Conservation (phyloP, 2,888 invertebrate genomes). For the Tachina fera region DNA sequence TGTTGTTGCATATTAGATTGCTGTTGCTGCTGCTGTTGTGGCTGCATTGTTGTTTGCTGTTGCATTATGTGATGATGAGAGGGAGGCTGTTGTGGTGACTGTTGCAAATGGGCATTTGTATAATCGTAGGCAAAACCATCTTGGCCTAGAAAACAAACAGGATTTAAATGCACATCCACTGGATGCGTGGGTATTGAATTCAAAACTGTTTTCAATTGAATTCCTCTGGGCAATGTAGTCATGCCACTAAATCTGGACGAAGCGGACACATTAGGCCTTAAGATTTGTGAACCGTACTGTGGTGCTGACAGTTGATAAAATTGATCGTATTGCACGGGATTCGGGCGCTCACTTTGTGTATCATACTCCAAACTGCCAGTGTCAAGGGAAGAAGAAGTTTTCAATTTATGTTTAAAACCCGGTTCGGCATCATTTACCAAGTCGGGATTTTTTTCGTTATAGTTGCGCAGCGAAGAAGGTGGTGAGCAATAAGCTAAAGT, state of each 20-base stretch:
- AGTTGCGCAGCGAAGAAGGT: slow-evolving; percentile 84
- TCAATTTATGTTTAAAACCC: slow-evolving; percentile 83
- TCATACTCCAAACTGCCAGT: slow-evolving; percentile 80
- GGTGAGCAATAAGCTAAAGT: slow-evolving; percentile 84
- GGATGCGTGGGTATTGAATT: slow-evolving; percentile 83
- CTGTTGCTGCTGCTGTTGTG: slow-evolving; percentile 73
- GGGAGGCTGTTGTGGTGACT: slow-evolving; percentile 73
- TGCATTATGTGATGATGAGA: slow-evolving; percentile 72
- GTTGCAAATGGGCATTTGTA: slow-evolving; percentile 81
- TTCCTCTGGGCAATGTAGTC: slow-evolving; percentile 84
- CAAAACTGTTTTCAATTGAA: slow-evolving; percentile 83
- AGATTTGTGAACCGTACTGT: slow-evolving; percentile 85
- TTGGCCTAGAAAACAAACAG: slow-evolving; percentile 89
- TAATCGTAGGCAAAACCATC: slow-evolving; percentile 88
- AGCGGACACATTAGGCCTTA: slow-evolving; percentile 75
- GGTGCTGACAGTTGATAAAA: slow-evolving; percentile 83
- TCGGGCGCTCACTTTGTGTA: slow-evolving; percentile 80
- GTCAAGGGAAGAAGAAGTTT: slow-evolving; percentile 81
- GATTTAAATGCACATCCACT: slow-evolving; percentile 89
- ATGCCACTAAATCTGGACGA: slow-evolving; percentile 83
- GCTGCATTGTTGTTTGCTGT: slow-evolving; percentile 73
- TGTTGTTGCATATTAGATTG: slow-evolving; percentile 74
- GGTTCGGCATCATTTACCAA: slow-evolving; percentile 90
- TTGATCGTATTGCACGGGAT: slow-evolving; percentile 79
- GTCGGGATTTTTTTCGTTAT: slow-evolving; percentile 89